A percentile compares a stretch with the other conserved stretches of the same genome.
Evolutionary conservation across 2,113 vertebrate species (phyloP).

Genomic region (Oreotrochilus melanogaster): DNA sequence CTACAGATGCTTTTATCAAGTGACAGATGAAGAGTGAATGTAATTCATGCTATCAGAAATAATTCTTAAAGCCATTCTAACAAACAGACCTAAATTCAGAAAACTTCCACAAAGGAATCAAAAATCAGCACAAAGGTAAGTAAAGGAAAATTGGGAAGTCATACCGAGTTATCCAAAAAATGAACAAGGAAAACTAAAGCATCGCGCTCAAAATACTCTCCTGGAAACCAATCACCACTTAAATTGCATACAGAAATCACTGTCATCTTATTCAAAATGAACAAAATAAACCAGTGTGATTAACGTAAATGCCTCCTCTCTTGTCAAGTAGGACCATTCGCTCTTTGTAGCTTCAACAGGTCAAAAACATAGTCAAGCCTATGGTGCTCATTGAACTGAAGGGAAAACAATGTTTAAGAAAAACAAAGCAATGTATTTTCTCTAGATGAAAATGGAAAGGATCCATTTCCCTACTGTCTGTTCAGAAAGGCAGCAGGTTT

Average conservation of each 20-base stretch:
- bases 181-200: not conserved
- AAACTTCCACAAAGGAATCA: not conserved
- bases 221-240: not conserved
- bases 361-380: not conserved
- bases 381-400: not conserved
- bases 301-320: not conserved
- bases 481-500: not conserved
- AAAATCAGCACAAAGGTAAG: not conserved
- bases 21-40: accelerated
- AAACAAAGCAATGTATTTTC: not conserved
- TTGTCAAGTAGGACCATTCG: not conserved
- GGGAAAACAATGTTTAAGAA: not conserved
- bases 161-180: not conserved
- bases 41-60: not conserved
- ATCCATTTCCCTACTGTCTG: not conserved
- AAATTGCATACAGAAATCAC: not conserved
- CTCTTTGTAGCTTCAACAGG: not conserved
- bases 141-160: not conserved
- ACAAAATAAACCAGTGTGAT: not conserved
- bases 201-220: not conserved
- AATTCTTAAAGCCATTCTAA: not conserved
- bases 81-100: not conserved
- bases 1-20: not conserved
- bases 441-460: not conserved
- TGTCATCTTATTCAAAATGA: not conserved